These are phyloP conservation scores for Patella caerulea DNA, from an alignment of 2,888 invertebrate species.

Conservation along the genomic window DNA sequence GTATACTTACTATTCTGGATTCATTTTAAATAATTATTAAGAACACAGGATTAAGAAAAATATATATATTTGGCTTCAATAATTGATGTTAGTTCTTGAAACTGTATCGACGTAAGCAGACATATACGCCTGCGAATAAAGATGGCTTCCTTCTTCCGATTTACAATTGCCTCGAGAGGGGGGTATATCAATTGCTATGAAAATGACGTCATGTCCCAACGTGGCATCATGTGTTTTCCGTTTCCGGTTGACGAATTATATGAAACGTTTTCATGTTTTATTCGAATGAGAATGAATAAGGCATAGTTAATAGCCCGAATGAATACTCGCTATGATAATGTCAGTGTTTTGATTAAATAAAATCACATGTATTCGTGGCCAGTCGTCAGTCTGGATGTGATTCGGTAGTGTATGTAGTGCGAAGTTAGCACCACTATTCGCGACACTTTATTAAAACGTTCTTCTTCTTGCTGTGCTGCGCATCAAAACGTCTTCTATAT, in stretches of 20 bases:
- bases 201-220: constrained; percentile 60
- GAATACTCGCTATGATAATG: too few relatives aligned
- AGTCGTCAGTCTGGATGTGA: too few relatives aligned
- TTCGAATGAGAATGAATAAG: too few relatives aligned
- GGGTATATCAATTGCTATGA: constrained; percentile 45
- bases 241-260: constrained; percentile 26
- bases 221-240: constrained; percentile 60
- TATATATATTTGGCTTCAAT: constrained; percentile 21
- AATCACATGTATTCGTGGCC: too few relatives aligned
- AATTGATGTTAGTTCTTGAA: constrained; percentile 21
- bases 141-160: constrained; percentile 65
- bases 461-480: too few relatives aligned
- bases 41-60: constrained; percentile 18
- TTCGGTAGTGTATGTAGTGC: too few relatives aligned
- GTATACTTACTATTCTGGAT: constrained; percentile 61
- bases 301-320: too few relatives aligned
- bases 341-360: too few relatives aligned
- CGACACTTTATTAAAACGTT: too few relatives aligned
- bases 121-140: constrained; percentile 41
- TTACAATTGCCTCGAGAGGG: constrained; percentile 54
- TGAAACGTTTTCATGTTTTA: background rate
- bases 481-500: too few relatives aligned
- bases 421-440: too few relatives aligned
- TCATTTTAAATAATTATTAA: constrained; percentile 51
- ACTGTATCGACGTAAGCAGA: constrained; percentile 32